phyloP scores from a whole-genome alignment of 2,888 invertebrate species.

The Melanostoma mellinum region DNA sequence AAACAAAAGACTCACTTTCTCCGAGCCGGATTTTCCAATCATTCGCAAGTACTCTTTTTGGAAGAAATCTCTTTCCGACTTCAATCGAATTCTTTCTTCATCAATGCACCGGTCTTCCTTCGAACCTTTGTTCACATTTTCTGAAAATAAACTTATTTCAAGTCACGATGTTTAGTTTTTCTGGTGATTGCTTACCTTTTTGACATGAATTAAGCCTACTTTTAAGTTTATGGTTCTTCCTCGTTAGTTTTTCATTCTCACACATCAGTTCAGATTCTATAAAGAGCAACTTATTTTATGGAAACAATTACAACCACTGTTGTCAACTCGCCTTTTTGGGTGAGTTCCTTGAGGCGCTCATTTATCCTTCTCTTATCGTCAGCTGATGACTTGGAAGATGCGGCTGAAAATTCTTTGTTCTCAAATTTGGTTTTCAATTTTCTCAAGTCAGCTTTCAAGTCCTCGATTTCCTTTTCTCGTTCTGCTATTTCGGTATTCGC shows the following conservation, averaged over 20 bases:
- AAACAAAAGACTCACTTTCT: slow-evolving; percentile 72
- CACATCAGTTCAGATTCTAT: slow-evolving; percentile 82
- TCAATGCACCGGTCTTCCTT: slow-evolving; percentile 75
- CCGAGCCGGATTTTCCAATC: slow-evolving; percentile 78
- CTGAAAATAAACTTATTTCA: slow-evolving; percentile 51
- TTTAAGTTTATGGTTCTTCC: slow-evolving; percentile 83
- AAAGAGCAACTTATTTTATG: slow-evolving; percentile 71
- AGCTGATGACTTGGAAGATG: slow-evolving; percentile 74
- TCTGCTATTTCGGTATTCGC: slow-evolving; percentile 87
- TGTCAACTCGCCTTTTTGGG: slow-evolving; percentile 83
- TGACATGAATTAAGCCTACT: slow-evolving; percentile 74
- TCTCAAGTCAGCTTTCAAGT: slow-evolving; percentile 77
- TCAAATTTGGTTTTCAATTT: slow-evolving; percentile 72
- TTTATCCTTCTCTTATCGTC: slow-evolving; percentile 84
- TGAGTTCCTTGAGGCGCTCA: slow-evolving; percentile 84
- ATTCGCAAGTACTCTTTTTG: slow-evolving; percentile 81
- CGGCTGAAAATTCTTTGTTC: slow-evolving; percentile 29
- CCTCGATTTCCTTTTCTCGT: slow-evolving; percentile 82
- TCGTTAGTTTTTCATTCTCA: slow-evolving; percentile 83
- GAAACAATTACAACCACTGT: background rate
- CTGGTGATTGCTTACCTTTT: slow-evolving; percentile 73
- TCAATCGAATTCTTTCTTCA: slow-evolving; percentile 79
- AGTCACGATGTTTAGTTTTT: background rate
- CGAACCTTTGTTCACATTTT: slow-evolving; percentile 73
- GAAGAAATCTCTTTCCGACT: slow-evolving; percentile 80